A percentile compares a stretch with the other conserved stretches of the same genome.
Conservation (phyloP, 37 sponge, comb jelly and placozoan genomes). For the Lycopodina hypogea region DNA sequence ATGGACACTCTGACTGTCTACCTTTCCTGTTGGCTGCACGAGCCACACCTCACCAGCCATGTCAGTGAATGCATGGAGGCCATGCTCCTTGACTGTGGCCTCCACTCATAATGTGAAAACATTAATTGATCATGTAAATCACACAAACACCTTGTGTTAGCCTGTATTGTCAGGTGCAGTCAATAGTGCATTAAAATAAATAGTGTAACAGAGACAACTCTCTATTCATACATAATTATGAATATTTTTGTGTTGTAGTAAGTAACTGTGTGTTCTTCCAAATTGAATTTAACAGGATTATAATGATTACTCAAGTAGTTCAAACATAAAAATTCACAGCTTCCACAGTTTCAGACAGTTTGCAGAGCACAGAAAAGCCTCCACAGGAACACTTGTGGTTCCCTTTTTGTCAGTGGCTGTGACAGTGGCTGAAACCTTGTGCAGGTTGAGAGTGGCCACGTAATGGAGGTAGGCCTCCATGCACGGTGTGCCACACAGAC, state of each 20-base stretch:
- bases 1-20: slow-evolving; percentile 65
- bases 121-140: too few relatives aligned
- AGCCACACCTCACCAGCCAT: slow-evolving; percentile 44
- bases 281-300: too few relatives aligned
- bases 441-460: slow-evolving; percentile 61
- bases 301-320: too few relatives aligned
- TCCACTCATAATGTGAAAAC: neutral
- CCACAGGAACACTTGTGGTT: slow-evolving; percentile 52
- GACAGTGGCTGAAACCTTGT: slow-evolving; percentile 67
- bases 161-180: too few relatives aligned
- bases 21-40: slow-evolving; percentile 70
- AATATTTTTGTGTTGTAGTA: too few relatives aligned
- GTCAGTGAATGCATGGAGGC: slow-evolving; percentile 36
- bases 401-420: slow-evolving; percentile 69
- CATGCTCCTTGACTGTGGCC: slow-evolving; percentile 41
- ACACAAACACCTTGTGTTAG: too few relatives aligned
- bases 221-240: too few relatives aligned
- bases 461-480: slow-evolving; percentile 70
- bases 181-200: too few relatives aligned
- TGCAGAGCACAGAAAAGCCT: slow-evolving; percentile 76
- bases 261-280: too few relatives aligned
- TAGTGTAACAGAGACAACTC: too few relatives aligned
- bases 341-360: slow-evolving; percentile 78
- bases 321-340: slow-evolving; percentile 12
- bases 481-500: slow-evolving; percentile 78